phyloP scores from a whole-genome alignment of 2,888 invertebrate genomes.

The Prenolepis imparis region DNA sequence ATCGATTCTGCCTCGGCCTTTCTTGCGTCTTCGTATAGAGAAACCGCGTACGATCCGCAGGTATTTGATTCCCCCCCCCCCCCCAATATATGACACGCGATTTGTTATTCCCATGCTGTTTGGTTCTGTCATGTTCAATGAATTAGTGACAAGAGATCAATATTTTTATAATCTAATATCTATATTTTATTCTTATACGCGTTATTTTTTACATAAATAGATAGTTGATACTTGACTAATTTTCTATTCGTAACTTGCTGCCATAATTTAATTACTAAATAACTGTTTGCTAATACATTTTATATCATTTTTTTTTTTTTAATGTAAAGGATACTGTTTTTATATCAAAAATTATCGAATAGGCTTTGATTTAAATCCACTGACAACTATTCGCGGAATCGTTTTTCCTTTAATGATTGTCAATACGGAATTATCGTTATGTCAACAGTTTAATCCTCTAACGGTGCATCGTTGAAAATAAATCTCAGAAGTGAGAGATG shows the following conservation, averaged over 20 bases:
- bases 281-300: background rate
- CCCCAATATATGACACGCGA: background rate
- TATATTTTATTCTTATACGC: background rate
- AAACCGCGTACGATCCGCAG: conserved; percentile 47
- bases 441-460: conserved; percentile 16
- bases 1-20: conserved; percentile 74
- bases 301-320: background rate
- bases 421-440: conserved; percentile 46
- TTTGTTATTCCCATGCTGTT: background rate
- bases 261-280: background rate
- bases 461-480: conserved; percentile 47
- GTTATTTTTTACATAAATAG: background rate
- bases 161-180: background rate
- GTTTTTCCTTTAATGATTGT: conserved; percentile 55
- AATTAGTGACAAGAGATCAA: background rate
- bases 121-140: background rate
- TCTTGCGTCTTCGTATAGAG: conserved; percentile 69
- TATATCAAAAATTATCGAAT: background rate
- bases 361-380: background rate
- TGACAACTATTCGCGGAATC: conserved; percentile 55
- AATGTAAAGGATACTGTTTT: background rate
- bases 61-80: background rate
- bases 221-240: background rate
- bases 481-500: conserved; percentile 48
- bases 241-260: background rate